Evolutionary conservation across 2,113 vertebrate genomes (phyloP), one percentile per base, ranked within the genome.

Genomic region (Oophaga pumilio): DNA sequence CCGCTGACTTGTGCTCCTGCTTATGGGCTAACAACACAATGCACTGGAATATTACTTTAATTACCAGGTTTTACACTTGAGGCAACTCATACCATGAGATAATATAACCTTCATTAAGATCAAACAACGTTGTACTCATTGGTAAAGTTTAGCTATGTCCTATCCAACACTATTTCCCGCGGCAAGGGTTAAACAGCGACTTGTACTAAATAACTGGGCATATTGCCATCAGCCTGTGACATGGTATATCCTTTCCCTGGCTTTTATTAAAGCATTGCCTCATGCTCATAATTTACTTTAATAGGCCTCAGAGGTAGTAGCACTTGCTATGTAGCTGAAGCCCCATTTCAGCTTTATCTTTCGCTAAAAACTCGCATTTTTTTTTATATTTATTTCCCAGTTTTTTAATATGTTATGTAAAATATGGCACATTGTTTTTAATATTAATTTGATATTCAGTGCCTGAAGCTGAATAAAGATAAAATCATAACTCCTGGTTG

Each of bases 21-120:
- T 78, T 79, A 86, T 52, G 26, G 76, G 57, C 68, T 86, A 86
- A 86, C 69, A 86, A 76, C 49, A 66, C 69, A 86, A 69, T 86
- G 76, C 68, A 69, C 62, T 86, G 85, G 10, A 78, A 66, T 79
- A 86, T 86, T 60, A 15, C 76, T 79, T 79, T 86, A 86, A 69
- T 69, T 33, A 69, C 28, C 68, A 56, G n/a, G 22, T 26, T 79
- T 50, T 79, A 50, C 77, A 8, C 74, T 66, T 52, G 7, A 82
- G 62, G 80, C 80, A 18, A 43, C 28, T n/a, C 33, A 64, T 59
- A 82, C 43, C 2, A 12, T 69, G 64, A 69, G 1, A 43, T 73
- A 73, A 49, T 33, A 49, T 43, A 20, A 13, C 60, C 68, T 86
- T 86, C 43, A 77, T 86, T 50, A 78, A 66, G 85, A 68, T 56